These are phyloP conservation scores for Idaea dimidiata DNA, from an alignment of 2,888 invertebrate genomes.

Conservation along the genomic window DNA sequence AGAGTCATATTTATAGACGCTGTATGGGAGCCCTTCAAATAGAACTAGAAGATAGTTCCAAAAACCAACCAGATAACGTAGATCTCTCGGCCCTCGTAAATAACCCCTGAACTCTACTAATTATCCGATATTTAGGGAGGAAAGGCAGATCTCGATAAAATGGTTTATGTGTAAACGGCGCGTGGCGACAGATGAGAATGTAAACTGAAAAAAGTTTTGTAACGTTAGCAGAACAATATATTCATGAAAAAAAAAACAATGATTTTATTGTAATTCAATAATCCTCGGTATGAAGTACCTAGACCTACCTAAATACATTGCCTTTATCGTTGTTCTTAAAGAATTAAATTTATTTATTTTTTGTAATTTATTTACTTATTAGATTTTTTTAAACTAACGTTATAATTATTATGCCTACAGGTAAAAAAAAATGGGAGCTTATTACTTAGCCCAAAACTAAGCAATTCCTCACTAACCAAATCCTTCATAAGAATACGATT, in stretches of 20 bases:
- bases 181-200: slow-evolving; percentile 74
- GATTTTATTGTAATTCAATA: too few relatives aligned
- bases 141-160: slow-evolving; percentile 39
- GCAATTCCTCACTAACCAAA: too few relatives aligned
- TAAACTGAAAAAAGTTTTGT: slow-evolving; percentile 64
- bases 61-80: slow-evolving; percentile 37
- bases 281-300: too few relatives aligned
- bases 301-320: too few relatives aligned
- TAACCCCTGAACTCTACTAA: slow-evolving; percentile 14
- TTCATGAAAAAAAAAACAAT: neutral
- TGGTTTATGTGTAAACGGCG: slow-evolving; percentile 56
- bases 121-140: slow-evolving; percentile 15
- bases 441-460: too few relatives aligned
- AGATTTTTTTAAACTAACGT: too few relatives aligned
- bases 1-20: slow-evolving; percentile 59
- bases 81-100: slow-evolving; percentile 33
- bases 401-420: too few relatives aligned
- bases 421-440: too few relatives aligned
- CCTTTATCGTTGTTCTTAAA: too few relatives aligned
- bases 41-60: slow-evolving; percentile 49
- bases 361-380: too few relatives aligned
- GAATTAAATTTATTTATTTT: too few relatives aligned
- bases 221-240: slow-evolving; percentile 39
- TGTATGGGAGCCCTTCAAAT: slow-evolving; percentile 57
- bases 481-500: too few relatives aligned